A percentile compares a stretch with the other conserved stretches of the same genome.
Conservation (phyloP, 2,888 invertebrate species). For the Melitaea athalia region DNA sequence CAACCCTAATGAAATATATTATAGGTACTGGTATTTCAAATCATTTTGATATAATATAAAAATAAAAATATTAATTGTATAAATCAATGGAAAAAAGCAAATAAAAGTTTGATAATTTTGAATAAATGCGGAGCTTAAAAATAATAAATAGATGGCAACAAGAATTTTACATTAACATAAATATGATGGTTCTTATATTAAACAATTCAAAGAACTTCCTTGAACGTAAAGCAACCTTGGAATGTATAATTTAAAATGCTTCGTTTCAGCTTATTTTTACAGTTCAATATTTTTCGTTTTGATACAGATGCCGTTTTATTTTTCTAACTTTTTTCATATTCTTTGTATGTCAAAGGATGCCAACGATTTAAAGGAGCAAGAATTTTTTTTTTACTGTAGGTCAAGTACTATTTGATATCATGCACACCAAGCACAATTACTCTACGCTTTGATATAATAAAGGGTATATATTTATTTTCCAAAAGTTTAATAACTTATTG, state of each 20-base stretch:
- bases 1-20: too few species aligned
- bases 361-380: too few species aligned
- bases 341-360: background rate
- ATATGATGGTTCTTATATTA: background rate
- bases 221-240: background rate
- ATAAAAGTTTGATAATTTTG: background rate
- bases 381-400: too few species aligned
- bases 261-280: constrained; percentile 4
- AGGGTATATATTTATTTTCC: too few species aligned
- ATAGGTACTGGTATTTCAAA: too few species aligned
- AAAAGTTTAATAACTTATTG: too few species aligned
- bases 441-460: too few species aligned
- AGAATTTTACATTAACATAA: background rate
- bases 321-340: background rate
- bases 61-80: too few species aligned
- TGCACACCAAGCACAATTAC: too few species aligned
- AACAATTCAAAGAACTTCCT: background rate
- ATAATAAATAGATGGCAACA: background rate
- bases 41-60: too few species aligned
- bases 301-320: constrained; percentile 6
- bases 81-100: too few species aligned
- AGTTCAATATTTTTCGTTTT: constrained; percentile 4
- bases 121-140: background rate
- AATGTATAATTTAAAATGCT: constrained; percentile 7
- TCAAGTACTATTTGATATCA: too few species aligned